Conservation (phyloP, 92 coral and sea anemone species). For the Epizoanthus ramosus region DNA sequence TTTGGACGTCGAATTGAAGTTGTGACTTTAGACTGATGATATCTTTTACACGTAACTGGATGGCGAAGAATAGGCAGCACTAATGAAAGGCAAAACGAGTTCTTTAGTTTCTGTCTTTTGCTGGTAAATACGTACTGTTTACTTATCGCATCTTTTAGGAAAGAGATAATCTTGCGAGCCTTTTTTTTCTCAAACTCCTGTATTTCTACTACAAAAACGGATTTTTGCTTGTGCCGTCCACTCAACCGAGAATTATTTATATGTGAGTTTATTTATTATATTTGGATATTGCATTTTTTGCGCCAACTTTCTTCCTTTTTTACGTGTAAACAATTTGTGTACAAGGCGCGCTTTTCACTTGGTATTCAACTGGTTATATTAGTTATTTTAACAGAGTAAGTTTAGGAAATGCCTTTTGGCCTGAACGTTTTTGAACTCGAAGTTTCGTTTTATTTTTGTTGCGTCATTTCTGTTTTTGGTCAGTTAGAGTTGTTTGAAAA, state of each 20-base stretch:
- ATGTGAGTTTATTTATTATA: not conserved
- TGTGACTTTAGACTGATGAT: conserved; percentile 82
- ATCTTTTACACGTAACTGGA: not conserved
- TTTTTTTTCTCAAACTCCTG: not conserved
- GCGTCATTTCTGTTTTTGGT: not conserved
- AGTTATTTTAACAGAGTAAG: not conserved
- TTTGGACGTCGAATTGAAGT: conserved; percentile 90
- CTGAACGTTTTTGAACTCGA: too few relatives aligned
- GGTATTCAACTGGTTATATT: not conserved
- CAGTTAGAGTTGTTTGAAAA: too few relatives aligned
- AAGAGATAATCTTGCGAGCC: not conserved
- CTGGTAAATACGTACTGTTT: too few relatives aligned
- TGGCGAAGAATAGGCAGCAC: not conserved
- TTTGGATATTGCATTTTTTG: not conserved
- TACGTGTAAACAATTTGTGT: not conserved
- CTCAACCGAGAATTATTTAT: not conserved
- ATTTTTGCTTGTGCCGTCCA: not conserved
- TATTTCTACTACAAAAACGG: not conserved
- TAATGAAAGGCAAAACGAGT: not conserved
- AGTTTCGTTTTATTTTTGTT: not conserved
- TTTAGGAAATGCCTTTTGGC: not conserved
- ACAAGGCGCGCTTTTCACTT: not conserved
- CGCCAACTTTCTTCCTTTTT: not conserved
- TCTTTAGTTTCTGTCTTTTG: conserved; percentile 5
- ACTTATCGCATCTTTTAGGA: not conserved